These are phyloP conservation scores for Halichondria panicea DNA, from an alignment of 37 sponge, comb jelly and placozoan species.

Conservation along the genomic window DNA sequence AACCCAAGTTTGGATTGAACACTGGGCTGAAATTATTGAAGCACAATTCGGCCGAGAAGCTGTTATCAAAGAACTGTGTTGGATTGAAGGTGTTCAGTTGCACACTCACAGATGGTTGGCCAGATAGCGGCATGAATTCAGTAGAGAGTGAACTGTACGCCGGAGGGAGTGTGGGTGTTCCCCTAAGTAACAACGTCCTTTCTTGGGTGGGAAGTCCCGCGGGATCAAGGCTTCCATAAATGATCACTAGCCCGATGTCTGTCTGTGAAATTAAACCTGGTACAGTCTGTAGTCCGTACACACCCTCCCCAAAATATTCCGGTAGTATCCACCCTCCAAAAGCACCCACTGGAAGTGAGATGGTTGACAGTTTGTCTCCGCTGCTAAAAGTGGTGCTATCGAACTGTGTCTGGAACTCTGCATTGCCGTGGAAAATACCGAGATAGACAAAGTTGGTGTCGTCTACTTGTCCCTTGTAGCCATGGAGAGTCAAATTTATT, in stretches of 20 bases:
- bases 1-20: not conserved
- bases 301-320: slow-evolving; percentile 45
- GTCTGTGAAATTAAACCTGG: slow-evolving; percentile 30
- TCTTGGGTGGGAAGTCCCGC: not conserved
- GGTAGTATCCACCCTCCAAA: slow-evolving; percentile 76
- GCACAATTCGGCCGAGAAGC: slow-evolving; percentile 46
- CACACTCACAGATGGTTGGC: not conserved
- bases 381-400: slow-evolving; percentile 31
- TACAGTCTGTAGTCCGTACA: slow-evolving; percentile 31
- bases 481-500: slow-evolving; percentile 49
- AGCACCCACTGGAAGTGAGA: slow-evolving; percentile 11
- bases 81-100: slow-evolving; percentile 21
- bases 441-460: slow-evolving; percentile 27
- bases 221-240: slow-evolving; percentile 17
- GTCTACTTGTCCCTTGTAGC: not conserved
- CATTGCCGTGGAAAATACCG: slow-evolving; percentile 42
- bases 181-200: slow-evolving; percentile 28
- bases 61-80: slow-evolving; percentile 39
- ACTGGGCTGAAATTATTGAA: slow-evolving; percentile 57
- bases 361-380: slow-evolving; percentile 24
- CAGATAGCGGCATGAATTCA: slow-evolving; percentile 1
- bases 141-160: slow-evolving; percentile 3
- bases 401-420: slow-evolving; percentile 46
- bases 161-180: slow-evolving; percentile 11
- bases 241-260: slow-evolving; percentile 49